Evolutionary conservation across 2,113 vertebrate genomes (phyloP), one percentile per base, ranked within the genome.

Genomic region (Clarias batrachus): DNA sequence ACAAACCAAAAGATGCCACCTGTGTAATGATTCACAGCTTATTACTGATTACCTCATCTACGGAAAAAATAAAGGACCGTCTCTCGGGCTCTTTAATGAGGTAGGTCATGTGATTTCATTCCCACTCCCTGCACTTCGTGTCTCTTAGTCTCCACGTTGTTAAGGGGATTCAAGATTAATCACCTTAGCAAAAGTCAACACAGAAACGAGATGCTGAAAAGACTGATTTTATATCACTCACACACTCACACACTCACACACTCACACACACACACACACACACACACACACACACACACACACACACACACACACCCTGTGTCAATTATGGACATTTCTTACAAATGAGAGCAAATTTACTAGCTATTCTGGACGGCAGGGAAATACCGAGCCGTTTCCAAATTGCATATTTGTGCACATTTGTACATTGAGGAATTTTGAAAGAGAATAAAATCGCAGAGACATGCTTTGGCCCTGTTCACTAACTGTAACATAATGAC

Each of bases 51-150:
- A 62, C 57, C 37, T 62, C 78, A 81, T 41, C 30, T 59, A 14
- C 41, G 78, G 19, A 60, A 60, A 81, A 59, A 56, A 56, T 14
- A 25, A 81, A 60, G 14, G 57, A 19, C 57, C 7, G 30, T 81
- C 78, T 81, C 78, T 59, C 25, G 30, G 30, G 57, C 21, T 81
- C 78, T 62, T 23, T 81, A 81, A 81, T 81, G 78, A 81, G 57
- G 33, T 14, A 57, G 33, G 57, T 81, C 57, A 41, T 25, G 41
- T 33, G 11, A 41, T 62, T 62, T 81, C 57, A 14, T 25, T 4
- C 78, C 25, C 57, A 30, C 78, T 81, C 41, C 19, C 78, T 79
- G 76, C 52, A 17, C 21, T 78, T 56, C 3, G 6, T 4, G 19
- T 27, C 74, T 30, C 52, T 17, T 9, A 27, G 13, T 33, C 56